These are phyloP conservation scores for Oophaga sylvatica DNA, from an alignment of 2,797 vertebrate genomes.

Conservation along the genomic window DNA sequence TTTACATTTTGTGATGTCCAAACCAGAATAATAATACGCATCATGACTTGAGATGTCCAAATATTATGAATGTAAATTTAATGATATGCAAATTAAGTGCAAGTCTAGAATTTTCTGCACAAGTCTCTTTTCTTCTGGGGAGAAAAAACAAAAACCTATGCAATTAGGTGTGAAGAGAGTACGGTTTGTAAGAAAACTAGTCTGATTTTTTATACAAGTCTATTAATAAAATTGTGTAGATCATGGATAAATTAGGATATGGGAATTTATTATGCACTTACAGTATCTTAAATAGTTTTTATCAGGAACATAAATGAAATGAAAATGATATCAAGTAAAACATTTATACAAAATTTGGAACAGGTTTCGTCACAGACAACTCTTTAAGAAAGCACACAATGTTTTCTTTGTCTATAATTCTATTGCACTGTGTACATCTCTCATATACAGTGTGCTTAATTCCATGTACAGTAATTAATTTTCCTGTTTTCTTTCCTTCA, in stretches of 20 bases:
- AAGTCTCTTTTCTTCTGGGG: not conserved
- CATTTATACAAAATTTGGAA: not conserved
- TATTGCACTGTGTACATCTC: no score
- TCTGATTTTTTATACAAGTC: not conserved
- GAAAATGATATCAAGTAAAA: not conserved
- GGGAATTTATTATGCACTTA: not conserved
- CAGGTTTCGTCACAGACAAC: not conserved
- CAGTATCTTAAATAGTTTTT: not conserved
- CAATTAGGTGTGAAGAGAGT: constrained; percentile 9
- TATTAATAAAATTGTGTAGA: not conserved
- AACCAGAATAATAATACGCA: constrained; percentile 10
- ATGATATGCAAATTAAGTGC: constrained; percentile 21
- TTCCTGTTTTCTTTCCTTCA: no score
- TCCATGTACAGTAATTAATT: no score
- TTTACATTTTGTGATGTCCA: constrained; percentile 14
- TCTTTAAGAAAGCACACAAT: no score
- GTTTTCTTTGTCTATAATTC: no score
- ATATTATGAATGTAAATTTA: constrained; percentile 23
- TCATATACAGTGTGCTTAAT: no score
- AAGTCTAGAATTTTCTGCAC: not conserved
- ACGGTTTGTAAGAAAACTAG: not conserved
- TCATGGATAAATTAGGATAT: not conserved
- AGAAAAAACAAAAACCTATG: not conserved
- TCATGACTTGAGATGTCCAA: constrained; percentile 24
- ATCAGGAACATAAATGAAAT: not conserved